Evolutionary conservation across 2,888 invertebrate species (phyloP), one percentile per base, ranked within the genome.

Genomic region (Aphelenchoides bicaudatus): DNA sequence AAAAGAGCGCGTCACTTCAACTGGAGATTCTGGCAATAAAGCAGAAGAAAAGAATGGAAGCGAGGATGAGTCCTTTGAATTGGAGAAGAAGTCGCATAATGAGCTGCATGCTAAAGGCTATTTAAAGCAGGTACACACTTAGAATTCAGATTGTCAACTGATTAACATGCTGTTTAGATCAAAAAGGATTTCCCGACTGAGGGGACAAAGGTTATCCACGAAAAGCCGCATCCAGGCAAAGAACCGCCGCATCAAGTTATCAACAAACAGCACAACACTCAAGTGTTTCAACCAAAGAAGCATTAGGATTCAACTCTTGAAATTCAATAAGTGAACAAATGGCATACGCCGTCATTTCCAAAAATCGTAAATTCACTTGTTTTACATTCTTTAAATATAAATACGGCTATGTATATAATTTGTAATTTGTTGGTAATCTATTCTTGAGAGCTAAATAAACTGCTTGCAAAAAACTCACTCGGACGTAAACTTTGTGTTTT

Each of bases 1-100:
- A 28, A 65, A 65, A 27, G 65, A 59, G 37, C 8, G 19, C 13
- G 38, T 3, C 2, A 27, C 6, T 19, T 56, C 43, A 25, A 27
- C 21, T 3, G 16, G 23, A 1, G 47, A 54, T 19, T 25, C 43
- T 19, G n/a, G n/a, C n/a, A 43, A 43, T n/a, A 19, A 19, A n/a
- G 21, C 43, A 6, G 25, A 43, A 19, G 43, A 43, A 25, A 43
- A 43, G 43, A n/a, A n/a, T n/a, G n/a, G n/a, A n/a, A 6, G 10
- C 8, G 43, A 43, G 23, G 43, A 43, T n/a, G 43, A 43, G 16
- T 10, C 10, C 8, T 43, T 19, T n/a, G 43, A 10, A 19, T 25
- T 25, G 10, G 43, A 43, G 23, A 10, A 6, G 6, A 25, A 21
- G 21, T 19, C 16, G 10, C 43, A 43, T 25, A 25, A 19, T 8